Percentiles rank a stretch among this genome's conserved stretches.
Evolutionary conservation across 2,797 vertebrate species (phyloP).

Genomic region (Myotis findleyi): DNA sequence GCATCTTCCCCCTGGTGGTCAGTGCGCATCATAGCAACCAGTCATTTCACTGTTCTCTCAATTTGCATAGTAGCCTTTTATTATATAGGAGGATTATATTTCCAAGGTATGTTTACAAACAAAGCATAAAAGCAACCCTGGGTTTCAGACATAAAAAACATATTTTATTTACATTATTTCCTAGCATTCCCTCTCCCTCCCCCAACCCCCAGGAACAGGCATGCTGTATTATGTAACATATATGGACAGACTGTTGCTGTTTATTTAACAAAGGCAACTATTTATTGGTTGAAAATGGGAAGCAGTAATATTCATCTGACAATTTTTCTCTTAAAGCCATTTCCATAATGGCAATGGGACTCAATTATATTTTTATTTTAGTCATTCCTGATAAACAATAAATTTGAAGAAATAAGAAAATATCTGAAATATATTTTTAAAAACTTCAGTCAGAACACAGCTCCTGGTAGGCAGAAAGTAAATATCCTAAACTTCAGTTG

Average conservation of each 20-base stretch:
- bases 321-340: background rate
- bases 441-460: background rate
- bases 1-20: no score
- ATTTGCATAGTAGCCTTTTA: no score
- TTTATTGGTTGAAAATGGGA: background rate
- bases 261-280: background rate
- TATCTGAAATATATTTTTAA: background rate
- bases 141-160: background rate
- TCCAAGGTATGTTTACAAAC: background rate
- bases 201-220: background rate
- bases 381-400: background rate
- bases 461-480: background rate
- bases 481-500: conserved; percentile 42
- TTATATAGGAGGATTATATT: background rate
- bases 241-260: background rate
- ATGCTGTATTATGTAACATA: background rate
- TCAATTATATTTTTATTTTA: background rate
- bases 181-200: background rate
- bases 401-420: background rate
- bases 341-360: background rate
- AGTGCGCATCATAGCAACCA: no score
- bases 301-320: background rate
- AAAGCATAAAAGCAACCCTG: conserved; percentile 25
- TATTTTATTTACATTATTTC: background rate
- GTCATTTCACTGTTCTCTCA: no score